phyloP scores from a whole-genome alignment of 2,113 vertebrate species.

The Epinephelus fuscoguttatus region DNA sequence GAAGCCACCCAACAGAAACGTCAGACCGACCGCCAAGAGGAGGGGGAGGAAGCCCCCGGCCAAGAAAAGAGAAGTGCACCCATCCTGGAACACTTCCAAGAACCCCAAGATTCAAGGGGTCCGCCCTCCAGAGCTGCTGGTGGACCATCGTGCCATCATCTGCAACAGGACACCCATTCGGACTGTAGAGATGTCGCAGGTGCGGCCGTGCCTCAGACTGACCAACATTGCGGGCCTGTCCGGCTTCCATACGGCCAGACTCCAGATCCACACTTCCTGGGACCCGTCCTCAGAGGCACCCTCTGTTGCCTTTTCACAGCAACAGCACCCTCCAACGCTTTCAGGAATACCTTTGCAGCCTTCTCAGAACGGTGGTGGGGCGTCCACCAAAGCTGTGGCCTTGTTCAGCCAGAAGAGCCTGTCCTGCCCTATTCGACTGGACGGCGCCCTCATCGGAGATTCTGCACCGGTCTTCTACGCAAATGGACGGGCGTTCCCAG shows the following conservation, averaged over 20 bases:
- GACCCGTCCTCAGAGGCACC: conserved; percentile 48
- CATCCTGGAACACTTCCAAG: conserved; percentile 72
- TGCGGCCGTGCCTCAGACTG: conserved; percentile 74
- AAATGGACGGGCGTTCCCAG: conserved; percentile 67
- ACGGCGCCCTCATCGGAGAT: conserved; percentile 79
- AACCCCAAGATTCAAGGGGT: conserved; percentile 76
- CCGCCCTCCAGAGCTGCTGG: conserved; percentile 65
- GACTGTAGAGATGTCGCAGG: conserved; percentile 33
- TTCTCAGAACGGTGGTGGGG: conserved; percentile 73
- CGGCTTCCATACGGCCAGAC: conserved; percentile 78
- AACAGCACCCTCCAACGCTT: conserved; percentile 58
- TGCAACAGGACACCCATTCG: conserved; percentile 47
- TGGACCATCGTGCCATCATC: conserved; percentile 41
- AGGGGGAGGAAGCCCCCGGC: conserved; percentile 47
- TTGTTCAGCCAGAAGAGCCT: conserved; percentile 80
- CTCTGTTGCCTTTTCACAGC: conserved; percentile 42
- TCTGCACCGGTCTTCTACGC: conserved; percentile 75
- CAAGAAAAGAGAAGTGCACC: conserved; percentile 79
- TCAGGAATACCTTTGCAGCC: conserved; percentile 81
- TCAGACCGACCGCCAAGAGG: conserved; percentile 67
- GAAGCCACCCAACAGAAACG: conserved; percentile 53
- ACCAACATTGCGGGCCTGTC: conserved; percentile 77
- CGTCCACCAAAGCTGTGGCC: conserved; percentile 77
- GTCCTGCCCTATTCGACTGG: conserved; percentile 74
- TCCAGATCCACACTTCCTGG: conserved; percentile 76